Evolutionary conservation across 2,888 invertebrate species (phyloP).

Genomic region (Carterocephalus palaemon): DNA sequence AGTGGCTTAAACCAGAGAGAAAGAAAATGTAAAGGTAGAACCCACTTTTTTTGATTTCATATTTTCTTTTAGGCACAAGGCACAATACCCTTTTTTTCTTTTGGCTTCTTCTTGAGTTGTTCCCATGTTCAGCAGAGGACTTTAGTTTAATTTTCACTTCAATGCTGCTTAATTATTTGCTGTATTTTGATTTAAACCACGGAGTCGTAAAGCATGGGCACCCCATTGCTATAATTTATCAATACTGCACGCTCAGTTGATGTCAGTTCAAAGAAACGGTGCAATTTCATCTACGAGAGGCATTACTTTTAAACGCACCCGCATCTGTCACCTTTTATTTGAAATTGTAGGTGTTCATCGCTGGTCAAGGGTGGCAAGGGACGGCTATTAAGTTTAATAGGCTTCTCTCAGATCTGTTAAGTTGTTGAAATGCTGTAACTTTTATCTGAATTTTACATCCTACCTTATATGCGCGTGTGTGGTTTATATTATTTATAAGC

Average conservation of each 20-base stretch:
- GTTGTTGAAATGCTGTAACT: too few species aligned
- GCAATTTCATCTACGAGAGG: conserved; percentile 20
- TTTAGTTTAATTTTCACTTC: too few species aligned
- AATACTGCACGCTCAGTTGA: conserved; percentile 14
- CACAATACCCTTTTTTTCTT: too few species aligned
- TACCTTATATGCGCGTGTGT: too few species aligned
- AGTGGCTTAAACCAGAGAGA: too few species aligned
- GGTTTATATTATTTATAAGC: too few species aligned
- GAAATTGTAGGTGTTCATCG: conserved; percentile 10
- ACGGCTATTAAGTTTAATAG: conserved; percentile 26
- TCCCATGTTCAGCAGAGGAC: too few species aligned
- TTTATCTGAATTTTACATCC: too few species aligned
- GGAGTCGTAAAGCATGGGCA: conserved; percentile 2
- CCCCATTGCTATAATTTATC: conserved; percentile 9
- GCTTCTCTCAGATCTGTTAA: conserved; percentile 34
- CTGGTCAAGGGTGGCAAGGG: conserved; percentile 28
- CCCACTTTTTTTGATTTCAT: too few species aligned
- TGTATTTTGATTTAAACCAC: conserved; percentile 5
- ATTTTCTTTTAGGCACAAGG: too few species aligned
- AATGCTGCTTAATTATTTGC: neutral
- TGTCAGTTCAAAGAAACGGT: conserved; percentile 18
- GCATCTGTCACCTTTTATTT: conserved; percentile 23
- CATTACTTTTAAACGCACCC: conserved; percentile 19
- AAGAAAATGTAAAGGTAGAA: too few species aligned
- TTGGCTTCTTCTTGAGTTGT: too few species aligned